Base-by-base conservation (phyloP, 2,113 vertebrate genomes). In the Bucco capensis region DNA sequence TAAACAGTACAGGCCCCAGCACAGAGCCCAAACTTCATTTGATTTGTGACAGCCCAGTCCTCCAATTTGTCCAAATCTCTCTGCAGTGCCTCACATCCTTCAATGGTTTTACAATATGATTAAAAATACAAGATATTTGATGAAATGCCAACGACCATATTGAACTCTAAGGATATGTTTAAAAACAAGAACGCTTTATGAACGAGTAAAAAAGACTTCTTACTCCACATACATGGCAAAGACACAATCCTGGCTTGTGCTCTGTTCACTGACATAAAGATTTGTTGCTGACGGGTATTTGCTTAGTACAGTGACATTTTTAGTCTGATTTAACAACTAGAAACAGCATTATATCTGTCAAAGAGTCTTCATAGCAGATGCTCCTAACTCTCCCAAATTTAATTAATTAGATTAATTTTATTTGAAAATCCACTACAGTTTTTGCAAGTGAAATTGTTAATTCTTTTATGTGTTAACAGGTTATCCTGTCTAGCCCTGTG, bases 401-500 rank as follows among this genome's bases (percentile, higher is more conserved):
- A 86, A 83, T 58, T 51, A 42, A 42, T 42, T 42, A 42, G 2
- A 35, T 60, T 61, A 0, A 38, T 81, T 81, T 90, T 75, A 33
- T 65, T 66, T 89, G 37, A 84, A 88, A 77, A 60, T 54, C 16
- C 12, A 33, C 9, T 46, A 30, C 19, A 35, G 11, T 23, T 72
- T 72, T 89, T 82, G 28, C 44, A 79, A 50, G 2, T 60, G 9
- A 81, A 49, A 37, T 56, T 61, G 22, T 54, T 75, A 6, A 30
- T 50, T 30, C 6, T 58, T 85, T n/a, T 78, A 9, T 62, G 15
- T 14, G 2, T 72, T 76, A 57, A 33, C 96, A 99, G 99, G 95
- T 95, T 99, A 69, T 98, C 96, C 0, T 98, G 98, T 83, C 42
- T 99, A 70, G 97, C 97, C 1, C 82, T 97, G 17, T 98, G 98